Evolutionary conservation across 2,888 invertebrate genomes (phyloP), one percentile per base, ranked within the genome.

Genomic region (Erebia ligea): DNA sequence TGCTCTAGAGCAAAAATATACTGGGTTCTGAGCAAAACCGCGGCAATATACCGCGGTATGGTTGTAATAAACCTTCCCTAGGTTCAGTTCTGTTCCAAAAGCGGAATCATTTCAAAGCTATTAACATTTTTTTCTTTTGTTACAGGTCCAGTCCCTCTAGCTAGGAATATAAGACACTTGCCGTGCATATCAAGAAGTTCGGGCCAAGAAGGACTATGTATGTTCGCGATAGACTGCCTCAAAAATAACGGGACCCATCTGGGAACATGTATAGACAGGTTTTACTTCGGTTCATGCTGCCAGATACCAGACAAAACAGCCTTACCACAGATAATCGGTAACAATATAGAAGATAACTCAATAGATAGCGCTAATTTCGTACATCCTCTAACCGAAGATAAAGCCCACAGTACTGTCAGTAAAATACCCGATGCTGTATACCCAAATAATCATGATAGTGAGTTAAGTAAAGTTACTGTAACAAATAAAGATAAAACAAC

Each of bases 211-310:
- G 98, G 98, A 0, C 94, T 97, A 0, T 98, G 98, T 83, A 98
- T 98, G 98, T 98, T 98, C 84, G 98, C 98, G 73, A 98, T 98
- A 87, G 97, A 98, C 81, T 98, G 98, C 86, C 95, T 97, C 62
- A 97, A 98, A 93, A 95, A 97, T 73, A 98, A 98, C 84, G 98
- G 98, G 57, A 97, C 98, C 0, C 98, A 98, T 81, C 91, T 98
- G 76, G 98, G 98, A 45, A 98, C 98, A 1, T 98, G 98, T 87
- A 97, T 98, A 82, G 98, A 98, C 89, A 95, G 98, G 76, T 98
- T 98, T 87, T 98, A 98, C 91, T 98, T 98, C 85, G 98, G 98
- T 68, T 98, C 98, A 48, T 98, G 98, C 84, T 98, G 98, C 85
- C 97, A 96, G 80, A 94, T 98, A 70, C 95, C 95, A 76, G 94